Evolutionary conservation across 2,797 vertebrate species (phyloP).

Genomic region (Coracias cyanogaster): DNA sequence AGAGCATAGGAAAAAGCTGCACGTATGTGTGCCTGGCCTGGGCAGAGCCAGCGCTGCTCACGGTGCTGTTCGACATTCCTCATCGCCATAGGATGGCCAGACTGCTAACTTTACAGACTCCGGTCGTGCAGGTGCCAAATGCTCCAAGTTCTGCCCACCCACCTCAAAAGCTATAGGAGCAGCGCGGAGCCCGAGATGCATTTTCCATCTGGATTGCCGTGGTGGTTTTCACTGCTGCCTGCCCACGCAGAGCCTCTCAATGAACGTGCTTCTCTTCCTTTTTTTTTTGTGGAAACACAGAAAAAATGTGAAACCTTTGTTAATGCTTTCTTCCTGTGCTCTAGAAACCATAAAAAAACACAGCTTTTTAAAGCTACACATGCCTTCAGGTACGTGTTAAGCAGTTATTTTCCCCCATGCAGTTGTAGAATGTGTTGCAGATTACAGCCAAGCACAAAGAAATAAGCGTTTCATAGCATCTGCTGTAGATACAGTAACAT

Average conservation of each 20-base stretch:
- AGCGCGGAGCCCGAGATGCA: neutral
- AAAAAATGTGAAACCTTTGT: conserved; percentile 1
- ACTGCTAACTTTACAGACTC: conserved; percentile 50
- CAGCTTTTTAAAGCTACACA: neutral
- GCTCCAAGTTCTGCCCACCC: conserved; percentile 52
- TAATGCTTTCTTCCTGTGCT: neutral
- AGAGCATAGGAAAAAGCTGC: conserved; percentile 52
- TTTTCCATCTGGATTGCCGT: conserved; percentile 35
- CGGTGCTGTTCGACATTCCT: conserved; percentile 39
- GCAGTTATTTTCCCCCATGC: conserved; percentile 32
- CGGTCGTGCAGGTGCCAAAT: conserved; percentile 24
- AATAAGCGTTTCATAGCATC: neutral
- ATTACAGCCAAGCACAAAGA: neutral
- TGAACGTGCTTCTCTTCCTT: neutral
- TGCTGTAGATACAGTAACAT: neutral
- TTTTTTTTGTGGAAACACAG: neutral
- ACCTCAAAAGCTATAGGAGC: conserved; percentile 20
- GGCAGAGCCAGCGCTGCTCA: conserved; percentile 13
- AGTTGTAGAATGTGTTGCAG: conserved; percentile 36
- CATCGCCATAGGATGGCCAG: neutral
- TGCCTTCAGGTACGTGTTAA: conserved; percentile 14
- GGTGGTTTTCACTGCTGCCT: neutral
- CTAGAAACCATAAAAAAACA: neutral
- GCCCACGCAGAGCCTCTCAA: neutral
- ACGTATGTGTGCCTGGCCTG: conserved; percentile 5